Conservation (phyloP, 1,140 invertebrate species). For the Melitaea cinxia region DNA sequence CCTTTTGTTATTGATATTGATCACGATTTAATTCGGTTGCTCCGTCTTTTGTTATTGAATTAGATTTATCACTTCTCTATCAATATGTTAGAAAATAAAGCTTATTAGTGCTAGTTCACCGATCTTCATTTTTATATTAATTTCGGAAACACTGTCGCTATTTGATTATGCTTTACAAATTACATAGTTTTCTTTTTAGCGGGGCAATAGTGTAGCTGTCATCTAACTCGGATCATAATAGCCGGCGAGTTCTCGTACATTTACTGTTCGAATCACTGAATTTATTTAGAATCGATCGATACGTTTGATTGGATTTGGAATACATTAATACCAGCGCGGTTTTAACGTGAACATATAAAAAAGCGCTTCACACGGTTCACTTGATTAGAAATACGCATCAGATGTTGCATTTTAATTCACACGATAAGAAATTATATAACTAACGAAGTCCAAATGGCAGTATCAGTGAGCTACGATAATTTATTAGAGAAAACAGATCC, state of each 20-base stretch:
- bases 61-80: background rate
- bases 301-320: constrained; percentile 6
- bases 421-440: constrained; percentile 10
- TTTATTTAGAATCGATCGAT: constrained; percentile 12
- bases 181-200: background rate
- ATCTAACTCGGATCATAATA: constrained; percentile 11
- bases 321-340: constrained; percentile 1
- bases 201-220: background rate
- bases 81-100: background rate
- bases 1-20: constrained; percentile 8
- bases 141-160: background rate
- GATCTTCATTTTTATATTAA: background rate
- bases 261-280: constrained; percentile 16
- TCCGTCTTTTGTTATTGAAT: background rate
- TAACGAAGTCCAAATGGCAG: constrained; percentile 5
- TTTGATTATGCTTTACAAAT: background rate
- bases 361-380: background rate
- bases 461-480: constrained; percentile 9
- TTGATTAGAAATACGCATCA: background rate
- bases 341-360: background rate
- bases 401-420: background rate
- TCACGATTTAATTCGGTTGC: background rate
- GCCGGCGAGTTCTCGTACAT: constrained; percentile 10
- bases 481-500: constrained; percentile 17
- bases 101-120: background rate